Evolutionary conservation across 2,797 vertebrate species (phyloP).

Genomic region (Anguilla marmorata): DNA sequence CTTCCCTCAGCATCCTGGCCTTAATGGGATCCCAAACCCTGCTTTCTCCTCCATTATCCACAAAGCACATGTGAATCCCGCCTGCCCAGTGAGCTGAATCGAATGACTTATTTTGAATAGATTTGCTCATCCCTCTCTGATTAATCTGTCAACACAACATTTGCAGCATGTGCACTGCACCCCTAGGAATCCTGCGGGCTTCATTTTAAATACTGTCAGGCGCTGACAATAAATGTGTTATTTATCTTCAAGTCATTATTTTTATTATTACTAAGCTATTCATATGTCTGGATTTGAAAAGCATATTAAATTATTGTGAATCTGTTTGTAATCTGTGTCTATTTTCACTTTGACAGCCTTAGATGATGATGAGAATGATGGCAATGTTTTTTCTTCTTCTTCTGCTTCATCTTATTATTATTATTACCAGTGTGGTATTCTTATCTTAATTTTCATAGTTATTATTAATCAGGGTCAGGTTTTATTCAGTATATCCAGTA

Average conservation of each 20-base stretch:
- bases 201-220: background rate
- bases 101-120: background rate
- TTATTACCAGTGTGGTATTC: background rate
- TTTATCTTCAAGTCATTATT: background rate
- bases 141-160: slow-evolving; percentile 12
- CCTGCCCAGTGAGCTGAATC: background rate
- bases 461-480: background rate
- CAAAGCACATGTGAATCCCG: background rate
- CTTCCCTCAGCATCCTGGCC: background rate
- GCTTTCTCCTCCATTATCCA: background rate
- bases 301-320: background rate
- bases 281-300: background rate
- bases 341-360: background rate
- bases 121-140: background rate
- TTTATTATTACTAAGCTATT: background rate
- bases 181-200: background rate
- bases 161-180: background rate
- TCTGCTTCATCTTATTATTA: background rate
- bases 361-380: background rate
- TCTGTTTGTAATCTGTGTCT: background rate
- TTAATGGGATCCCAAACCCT: background rate
- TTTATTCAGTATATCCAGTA: background rate
- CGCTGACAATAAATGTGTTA: background rate
- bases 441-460: background rate
- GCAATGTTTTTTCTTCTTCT: background rate